Evolutionary conservation across 2,888 invertebrate species (phyloP).

Genomic region (Siphonodentalium dalli): DNA sequence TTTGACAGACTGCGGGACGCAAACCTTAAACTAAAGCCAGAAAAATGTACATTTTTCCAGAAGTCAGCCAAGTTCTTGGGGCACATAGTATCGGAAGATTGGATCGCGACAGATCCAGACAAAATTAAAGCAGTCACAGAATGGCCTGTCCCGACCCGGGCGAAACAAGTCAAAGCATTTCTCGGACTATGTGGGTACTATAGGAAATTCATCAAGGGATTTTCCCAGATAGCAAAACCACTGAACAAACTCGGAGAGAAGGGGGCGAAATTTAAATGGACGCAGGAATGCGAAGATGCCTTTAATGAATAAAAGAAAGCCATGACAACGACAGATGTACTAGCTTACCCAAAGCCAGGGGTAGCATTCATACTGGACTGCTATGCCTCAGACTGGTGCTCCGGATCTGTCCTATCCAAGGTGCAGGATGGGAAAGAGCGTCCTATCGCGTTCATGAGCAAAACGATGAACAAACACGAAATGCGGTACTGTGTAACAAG

Average conservation of each 20-base stretch:
- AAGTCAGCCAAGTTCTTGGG: conserved; percentile 31
- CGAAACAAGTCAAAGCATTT: conserved; percentile 27
- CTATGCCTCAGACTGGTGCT: conserved; percentile 12
- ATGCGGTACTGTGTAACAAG: conserved; percentile 20
- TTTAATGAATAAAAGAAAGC: no score
- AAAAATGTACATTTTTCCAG: conserved; percentile 32
- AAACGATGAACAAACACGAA: conserved; percentile 13
- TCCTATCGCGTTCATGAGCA: conserved; percentile 22
- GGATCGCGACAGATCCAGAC: conserved; percentile 22
- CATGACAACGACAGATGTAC: not conserved
- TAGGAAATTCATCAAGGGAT: conserved; percentile 27
- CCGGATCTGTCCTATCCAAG: conserved; percentile 21
- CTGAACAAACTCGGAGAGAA: conserved; percentile 23
- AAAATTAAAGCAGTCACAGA: conserved; percentile 26
- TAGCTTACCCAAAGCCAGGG: not conserved
- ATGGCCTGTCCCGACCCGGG: conserved; percentile 20
- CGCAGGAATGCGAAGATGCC: conserved; percentile 10
- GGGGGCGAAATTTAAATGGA: conserved; percentile 16
- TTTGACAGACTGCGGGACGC: no score
- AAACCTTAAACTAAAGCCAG: no score
- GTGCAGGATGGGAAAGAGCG: conserved; percentile 16
- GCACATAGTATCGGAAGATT: conserved; percentile 24
- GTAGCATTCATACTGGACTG: conserved; percentile 6
- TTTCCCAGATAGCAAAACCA: conserved; percentile 29
- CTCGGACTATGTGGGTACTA: conserved; percentile 32